Evolutionary conservation across 1,140 invertebrate genomes (phyloP), one percentile per base, ranked within the genome.

Genomic region (Euwallacea fornicatus): DNA sequence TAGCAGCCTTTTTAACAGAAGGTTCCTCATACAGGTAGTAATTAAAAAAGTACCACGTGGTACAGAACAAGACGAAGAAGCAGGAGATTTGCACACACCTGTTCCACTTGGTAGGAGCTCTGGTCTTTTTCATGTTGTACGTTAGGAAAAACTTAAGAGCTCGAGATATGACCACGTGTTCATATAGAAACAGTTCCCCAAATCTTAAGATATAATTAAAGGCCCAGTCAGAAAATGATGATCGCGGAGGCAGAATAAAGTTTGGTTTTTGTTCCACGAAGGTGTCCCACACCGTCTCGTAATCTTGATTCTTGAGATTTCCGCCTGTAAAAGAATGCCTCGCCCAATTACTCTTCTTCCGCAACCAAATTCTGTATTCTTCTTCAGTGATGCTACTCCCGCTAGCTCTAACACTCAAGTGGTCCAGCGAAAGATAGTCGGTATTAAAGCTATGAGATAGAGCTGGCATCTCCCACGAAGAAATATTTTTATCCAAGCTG

Each of bases 361-460:
- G 55, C n/a, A 69, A 44, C 67, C 67, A 69, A 9, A 7, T 54
- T 53, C 41, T 15, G n/a, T 69, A 69, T 2, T 69, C 67, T 16
- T 69, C 67, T 16, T 69, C 67, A 6, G 59, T 62, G 6, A 69
- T 15, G 16, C 59, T 62, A 9, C 41, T 9, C 7, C 62, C 42
- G 13, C 66, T 68, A 0, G 9, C n/a, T 7, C 10, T 43, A 10
- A 8, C 16, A 0, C 41, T 11, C 42, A 69, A 42, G 15, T 44
- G 16, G 13, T 69, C 41, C 11, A 41, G 42, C 7, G 46, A 10
- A 11, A 42, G 47, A 54, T 69, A 63, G 42, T 69, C 62, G 0
- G 60, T 33, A n/a, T 62, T 62, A 41, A 69, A 63, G 55, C 11
- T 50, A 2, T 53, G 6, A 7, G 61, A 46, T 41, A 61, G 7